Evolutionary conservation across 2,797 vertebrate species (phyloP), one percentile per base, ranked within the genome.

Genomic region (Bovichtus diacanthus): DNA sequence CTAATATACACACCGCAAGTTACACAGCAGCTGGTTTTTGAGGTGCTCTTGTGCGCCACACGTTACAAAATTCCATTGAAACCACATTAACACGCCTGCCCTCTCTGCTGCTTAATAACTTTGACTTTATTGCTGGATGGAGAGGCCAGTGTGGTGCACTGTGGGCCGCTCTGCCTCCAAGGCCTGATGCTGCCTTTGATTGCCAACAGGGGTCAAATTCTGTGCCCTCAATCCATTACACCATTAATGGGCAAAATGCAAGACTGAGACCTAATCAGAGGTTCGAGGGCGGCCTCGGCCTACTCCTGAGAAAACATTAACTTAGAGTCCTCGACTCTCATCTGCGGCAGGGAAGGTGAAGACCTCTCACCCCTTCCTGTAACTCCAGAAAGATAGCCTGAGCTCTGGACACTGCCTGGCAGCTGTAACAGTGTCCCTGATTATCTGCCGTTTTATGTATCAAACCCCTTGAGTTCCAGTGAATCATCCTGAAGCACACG

Each of bases 351-450:
- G 67, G 67, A 83, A 77, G 64, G 84, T 83, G 86, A 89, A 50
- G 74, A 90, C 87, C 89, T 90, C 82, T 74, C 67, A 80, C 77
- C 68, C 55, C n/a, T 6, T 65, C 70, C 59, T 0, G 88, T 90
- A 92, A 93, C 85, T 87, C 72, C 70, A 91, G 90, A 87, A 76
- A 60, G 50, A 38, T 15, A 46, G 36, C 74, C 70, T 2, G 55
- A 51, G 77, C 39, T 77, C 34, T 53, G 65, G 68, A 81, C 19
- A 10, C 71, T 54, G 84, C 90, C 86, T 88, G 85, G 69, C 68
- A 58, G 65, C 13, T 15, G 90, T 87, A 91, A 92, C 78, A 84
- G 68, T 51, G 92, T 90, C 87, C 72, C 69, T 70, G 74, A 50
- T 82, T 73, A 81, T 84, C 36, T 19, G 43, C 19, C 11, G 79